Conservation (phyloP, 2,888 invertebrate species). For the Melipona beecheii region DNA sequence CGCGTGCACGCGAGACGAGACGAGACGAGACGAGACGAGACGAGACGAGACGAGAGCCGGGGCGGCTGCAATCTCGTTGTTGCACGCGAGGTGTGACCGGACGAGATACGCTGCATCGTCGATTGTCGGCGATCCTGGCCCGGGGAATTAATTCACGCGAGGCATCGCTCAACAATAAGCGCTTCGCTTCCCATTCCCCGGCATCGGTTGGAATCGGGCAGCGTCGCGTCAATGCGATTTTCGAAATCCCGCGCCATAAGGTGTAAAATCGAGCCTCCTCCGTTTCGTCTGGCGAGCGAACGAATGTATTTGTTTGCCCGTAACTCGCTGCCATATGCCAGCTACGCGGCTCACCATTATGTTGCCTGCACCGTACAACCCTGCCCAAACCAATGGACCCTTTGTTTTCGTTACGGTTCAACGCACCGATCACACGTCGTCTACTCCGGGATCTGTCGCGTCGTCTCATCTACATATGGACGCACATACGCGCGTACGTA, state of each 20-base stretch:
- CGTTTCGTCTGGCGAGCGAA: constrained; percentile 53
- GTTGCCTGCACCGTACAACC: constrained; percentile 55
- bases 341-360: constrained; percentile 61
- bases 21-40: constrained; percentile 22
- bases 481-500: no score
- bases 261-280: constrained; percentile 59
- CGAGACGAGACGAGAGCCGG: constrained; percentile 35
- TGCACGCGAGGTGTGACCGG: constrained; percentile 75
- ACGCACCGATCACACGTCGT: constrained; percentile 66
- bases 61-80: constrained; percentile 72
- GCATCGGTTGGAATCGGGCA: background rate
- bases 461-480: constrained; percentile 8
- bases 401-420: constrained; percentile 79
- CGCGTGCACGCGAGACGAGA: constrained; percentile 4
- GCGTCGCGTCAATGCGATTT: constrained; percentile 78
- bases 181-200: background rate
- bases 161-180: constrained; percentile 57
- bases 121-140: constrained; percentile 75
- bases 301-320: constrained; percentile 67
- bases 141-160: constrained; percentile 75
- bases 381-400: constrained; percentile 71
- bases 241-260: constrained; percentile 79
- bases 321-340: constrained; percentile 77
- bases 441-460: constrained; percentile 23
- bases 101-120: constrained; percentile 73